These are phyloP conservation scores for Anguilla megastoma DNA, from an alignment of 2,797 vertebrate species.

Conservation along the genomic window DNA sequence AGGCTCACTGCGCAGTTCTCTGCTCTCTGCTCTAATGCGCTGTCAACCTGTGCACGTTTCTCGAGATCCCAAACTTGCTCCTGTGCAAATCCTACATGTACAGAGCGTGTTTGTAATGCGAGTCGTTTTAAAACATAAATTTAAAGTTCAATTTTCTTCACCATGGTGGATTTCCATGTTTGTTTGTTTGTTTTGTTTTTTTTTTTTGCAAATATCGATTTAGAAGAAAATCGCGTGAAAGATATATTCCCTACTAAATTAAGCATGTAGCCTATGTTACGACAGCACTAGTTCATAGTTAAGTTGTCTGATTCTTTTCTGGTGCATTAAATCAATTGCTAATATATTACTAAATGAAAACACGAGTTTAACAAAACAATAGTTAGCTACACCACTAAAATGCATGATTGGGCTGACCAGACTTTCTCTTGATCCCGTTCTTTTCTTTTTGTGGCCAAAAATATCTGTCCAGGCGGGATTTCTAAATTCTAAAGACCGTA, in stretches of 20 bases:
- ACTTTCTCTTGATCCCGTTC: too few species aligned
- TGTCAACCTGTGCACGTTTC: conserved; percentile 20
- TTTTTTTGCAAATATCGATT: background rate
- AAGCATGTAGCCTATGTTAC: background rate
- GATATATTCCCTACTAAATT: background rate
- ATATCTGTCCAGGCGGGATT: too few species aligned
- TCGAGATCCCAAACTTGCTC: conserved; percentile 26
- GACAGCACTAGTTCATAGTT: background rate
- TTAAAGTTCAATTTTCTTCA: background rate
- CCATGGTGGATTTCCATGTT: background rate
- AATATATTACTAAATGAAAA: background rate
- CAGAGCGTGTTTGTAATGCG: background rate
- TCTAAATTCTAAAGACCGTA: too few species aligned
- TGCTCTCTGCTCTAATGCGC: background rate
- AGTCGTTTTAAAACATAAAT: background rate
- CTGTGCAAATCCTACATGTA: background rate
- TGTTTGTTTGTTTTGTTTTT: too few species aligned
- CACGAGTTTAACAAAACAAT: background rate
- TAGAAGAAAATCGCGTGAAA: background rate
- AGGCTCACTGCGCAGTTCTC: background rate
- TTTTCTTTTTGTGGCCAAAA: too few species aligned
- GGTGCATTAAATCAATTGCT: background rate
- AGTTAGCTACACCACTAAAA: background rate
- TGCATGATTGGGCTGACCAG: background rate
- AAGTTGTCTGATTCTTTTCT: background rate